Base-by-base conservation (phyloP, 2,888 invertebrate species). In the Tyria jacobaeae region DNA sequence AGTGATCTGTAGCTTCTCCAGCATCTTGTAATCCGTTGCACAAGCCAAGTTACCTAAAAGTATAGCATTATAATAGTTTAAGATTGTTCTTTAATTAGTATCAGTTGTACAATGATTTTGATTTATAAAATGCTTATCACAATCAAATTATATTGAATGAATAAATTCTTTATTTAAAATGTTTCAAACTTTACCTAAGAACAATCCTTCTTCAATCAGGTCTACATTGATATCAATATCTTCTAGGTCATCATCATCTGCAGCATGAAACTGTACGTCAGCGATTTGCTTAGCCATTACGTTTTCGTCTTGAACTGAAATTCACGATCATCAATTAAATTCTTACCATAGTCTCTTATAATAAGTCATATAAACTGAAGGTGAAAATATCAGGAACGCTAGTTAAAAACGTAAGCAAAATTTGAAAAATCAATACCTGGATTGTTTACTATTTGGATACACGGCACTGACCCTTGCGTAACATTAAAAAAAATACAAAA, bases 31-130 rank as follows among this genome's bases (percentile, higher is more conserved):
- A 83, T 97, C 96, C 39, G 96, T 95, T 2, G 98, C 98, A 68
- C 97, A 97, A 39, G 97, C 96, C 66, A 97, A 87, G 84, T 97
- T 97, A 24, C 98, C 97, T 96, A 79, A 3, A 88, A 84, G 52
- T 31, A 57, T n/a, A n/a, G n/a, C n/a, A n/a, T n/a, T n/a, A n/a
- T n/a, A n/a, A n/a, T n/a, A n/a, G n/a, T n/a, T n/a, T n/a, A n/a
- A n/a, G n/a, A n/a, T n/a, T n/a, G n/a, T n/a, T n/a, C n/a, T n/a
- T n/a, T n/a, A n/a, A n/a, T n/a, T n/a, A n/a, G n/a, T n/a, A n/a
- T n/a, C n/a, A n/a, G n/a, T n/a, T n/a, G n/a, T n/a, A n/a, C n/a
- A n/a, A n/a, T n/a, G n/a, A n/a, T n/a, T n/a, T n/a, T n/a, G n/a
- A n/a, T n/a, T n/a, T n/a, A n/a, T n/a, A n/a, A n/a, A n/a, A n/a